Base-by-base conservation (phyloP, 2,113 vertebrate genomes). In the Hipposideros armiger region DNA sequence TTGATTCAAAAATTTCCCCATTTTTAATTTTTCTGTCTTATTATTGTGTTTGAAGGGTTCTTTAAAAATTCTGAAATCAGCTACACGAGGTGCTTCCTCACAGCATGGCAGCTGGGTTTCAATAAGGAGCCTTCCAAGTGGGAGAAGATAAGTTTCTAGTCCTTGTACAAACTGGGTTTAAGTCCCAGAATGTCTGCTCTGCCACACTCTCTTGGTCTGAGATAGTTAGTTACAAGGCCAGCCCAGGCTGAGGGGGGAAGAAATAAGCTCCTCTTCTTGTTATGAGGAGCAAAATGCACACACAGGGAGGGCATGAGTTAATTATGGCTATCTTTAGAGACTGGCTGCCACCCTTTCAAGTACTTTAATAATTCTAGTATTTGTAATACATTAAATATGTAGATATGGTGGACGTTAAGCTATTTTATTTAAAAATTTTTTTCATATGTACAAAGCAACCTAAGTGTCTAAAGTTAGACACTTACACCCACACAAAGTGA, bases 311-410 rank as follows among this genome's bases (percentile, higher is more conserved):
- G 22, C 4, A 62, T 20, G 24, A 40, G n/a, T 14, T 52, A 20
- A 50, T 40, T 47, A 15, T 7, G 32, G 84, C 67, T 74, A 0
- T 74, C 19, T 82, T 82, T 69, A 32, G 67, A 74, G 19, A 67
- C 24, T 15, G 72, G 73, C 47, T 40, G 58, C 26, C 52, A 32
- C 26, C 14, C 32, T 83, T 67, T 76, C 69, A 28, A 16, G 11
- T 50, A 58, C 50, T 83, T 82, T 26, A 42, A 52, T 67, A 76
- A 67, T 52, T 42, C 47, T 95, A 62, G 70, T 95, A 85, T 77
- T 77, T 78, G 9, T 78, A 76, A 77, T 24, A 36, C 15, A 42
- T 52, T 60, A 64, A 62, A 52, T 36, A 52, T 56, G 5, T 26
- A 52, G n/a, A 26, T 73, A 36, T 73, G 15, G 67, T 76, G 26